Percentiles rank a stretch among this genome's conserved stretches.
These are phyloP conservation scores for Pseudococcus longispinus DNA, from an alignment of 2,888 invertebrate species.

Conservation along the genomic window DNA sequence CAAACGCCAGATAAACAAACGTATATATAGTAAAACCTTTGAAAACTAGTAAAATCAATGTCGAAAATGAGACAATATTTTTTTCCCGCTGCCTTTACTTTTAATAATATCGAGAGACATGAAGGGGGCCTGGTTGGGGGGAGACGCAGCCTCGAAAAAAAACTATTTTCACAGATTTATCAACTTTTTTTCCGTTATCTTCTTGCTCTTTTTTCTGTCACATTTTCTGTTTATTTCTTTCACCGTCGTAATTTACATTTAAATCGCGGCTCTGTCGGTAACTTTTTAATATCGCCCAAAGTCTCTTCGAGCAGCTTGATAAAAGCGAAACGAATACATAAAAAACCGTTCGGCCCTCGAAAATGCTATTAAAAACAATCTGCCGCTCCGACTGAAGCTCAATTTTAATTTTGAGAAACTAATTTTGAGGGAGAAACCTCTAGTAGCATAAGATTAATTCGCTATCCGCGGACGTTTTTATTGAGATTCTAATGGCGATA, in stretches of 20 bases:
- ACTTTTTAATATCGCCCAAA: slow-evolving; percentile 34
- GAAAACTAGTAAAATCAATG: slow-evolving; percentile 29
- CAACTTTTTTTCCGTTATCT: slow-evolving; percentile 45
- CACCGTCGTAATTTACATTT: slow-evolving; percentile 50
- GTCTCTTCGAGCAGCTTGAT: slow-evolving; percentile 19
- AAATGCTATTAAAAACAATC: slow-evolving; percentile 50
- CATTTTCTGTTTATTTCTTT: slow-evolving; percentile 42
- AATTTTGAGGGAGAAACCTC: slow-evolving; percentile 49
- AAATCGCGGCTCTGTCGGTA: slow-evolving; percentile 41
- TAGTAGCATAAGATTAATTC: slow-evolving; percentile 51
- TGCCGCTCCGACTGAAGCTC: slow-evolving; percentile 45
- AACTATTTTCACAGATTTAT: slow-evolving; percentile 44
- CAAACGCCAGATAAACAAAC: not conserved
- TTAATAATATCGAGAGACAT: not conserved
- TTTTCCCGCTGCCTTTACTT: not conserved
- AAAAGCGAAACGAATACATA: slow-evolving; percentile 30
- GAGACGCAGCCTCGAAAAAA: not conserved
- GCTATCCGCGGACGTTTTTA: slow-evolving; percentile 53
- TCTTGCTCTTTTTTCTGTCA: slow-evolving; percentile 18
- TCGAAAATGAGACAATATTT: not conserved
- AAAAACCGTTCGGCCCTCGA: slow-evolving; percentile 30
- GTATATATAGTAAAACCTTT: not conserved
- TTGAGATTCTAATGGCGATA: slow-evolving; percentile 55
- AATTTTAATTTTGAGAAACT: slow-evolving; percentile 52
- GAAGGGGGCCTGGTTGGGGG: not conserved